Conservation (phyloP, 2,888 invertebrate genomes). For the Agrotis puta region DNA sequence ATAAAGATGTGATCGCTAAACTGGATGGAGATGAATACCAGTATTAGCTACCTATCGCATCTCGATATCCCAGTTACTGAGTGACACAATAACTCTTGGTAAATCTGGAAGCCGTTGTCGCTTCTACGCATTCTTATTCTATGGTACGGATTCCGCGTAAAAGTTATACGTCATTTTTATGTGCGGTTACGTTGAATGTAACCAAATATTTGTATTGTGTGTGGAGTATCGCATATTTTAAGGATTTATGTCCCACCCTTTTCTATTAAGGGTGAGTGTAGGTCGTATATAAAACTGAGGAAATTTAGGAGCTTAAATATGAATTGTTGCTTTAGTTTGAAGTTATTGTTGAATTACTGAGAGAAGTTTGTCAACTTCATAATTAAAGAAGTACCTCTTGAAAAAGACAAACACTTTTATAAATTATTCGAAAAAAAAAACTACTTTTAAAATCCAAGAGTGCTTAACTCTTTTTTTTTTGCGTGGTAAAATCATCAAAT, state of each 20-base stretch:
- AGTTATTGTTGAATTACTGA: background rate
- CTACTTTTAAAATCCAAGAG: no score
- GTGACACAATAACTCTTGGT: no score
- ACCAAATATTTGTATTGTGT: constrained; percentile 87
- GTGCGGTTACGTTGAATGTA: constrained; percentile 74
- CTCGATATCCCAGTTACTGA: no score
- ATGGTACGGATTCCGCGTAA: constrained; percentile 54
- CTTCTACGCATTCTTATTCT: constrained; percentile 13
- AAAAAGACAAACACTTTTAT: no score
- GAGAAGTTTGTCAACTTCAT: no score
- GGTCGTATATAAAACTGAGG: constrained; percentile 63
- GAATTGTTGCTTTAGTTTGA: constrained; percentile 10
- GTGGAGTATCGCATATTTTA: constrained; percentile 78
- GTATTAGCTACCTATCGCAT: no score
- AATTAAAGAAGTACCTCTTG: no score
- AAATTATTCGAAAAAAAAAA: no score
- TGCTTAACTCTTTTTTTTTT: no score
- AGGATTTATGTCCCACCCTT: constrained; percentile 78
- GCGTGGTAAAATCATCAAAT: no score
- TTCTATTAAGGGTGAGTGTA: constrained; percentile 74
- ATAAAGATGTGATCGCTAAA: no score
- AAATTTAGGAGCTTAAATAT: constrained; percentile 47
- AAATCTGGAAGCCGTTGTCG: background rate
- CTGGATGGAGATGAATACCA: no score
- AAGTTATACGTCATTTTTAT: constrained; percentile 85